These are phyloP conservation scores for Stictocephala bisonia DNA, from an alignment of 2,888 invertebrate genomes.

Conservation along the genomic window DNA sequence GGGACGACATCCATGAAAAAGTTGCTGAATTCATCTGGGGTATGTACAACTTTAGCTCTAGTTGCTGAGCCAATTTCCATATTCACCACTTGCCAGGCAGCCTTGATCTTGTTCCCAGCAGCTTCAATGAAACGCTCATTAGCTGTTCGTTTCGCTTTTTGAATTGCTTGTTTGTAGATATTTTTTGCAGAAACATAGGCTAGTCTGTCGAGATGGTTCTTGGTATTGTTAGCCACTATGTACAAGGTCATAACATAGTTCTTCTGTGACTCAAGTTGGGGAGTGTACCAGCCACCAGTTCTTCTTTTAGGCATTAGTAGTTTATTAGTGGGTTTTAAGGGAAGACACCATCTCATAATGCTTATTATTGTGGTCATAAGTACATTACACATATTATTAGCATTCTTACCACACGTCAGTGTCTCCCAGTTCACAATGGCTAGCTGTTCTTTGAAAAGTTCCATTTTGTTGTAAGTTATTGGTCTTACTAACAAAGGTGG, in stretches of 20 bases:
- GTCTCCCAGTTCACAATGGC: neutral
- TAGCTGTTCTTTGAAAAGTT: neutral
- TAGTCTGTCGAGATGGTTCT: neutral
- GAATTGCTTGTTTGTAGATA: slow-evolving; percentile 1
- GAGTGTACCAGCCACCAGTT: neutral
- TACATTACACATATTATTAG: neutral
- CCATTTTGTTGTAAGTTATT: neutral
- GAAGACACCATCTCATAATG: slow-evolving; percentile 1
- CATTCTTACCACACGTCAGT: neutral
- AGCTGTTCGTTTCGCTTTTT: neutral
- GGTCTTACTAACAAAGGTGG: neutral
- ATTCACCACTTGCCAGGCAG: slow-evolving; percentile 18
- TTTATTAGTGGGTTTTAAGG: neutral
- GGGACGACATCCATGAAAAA: neutral
- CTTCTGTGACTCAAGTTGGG: neutral
- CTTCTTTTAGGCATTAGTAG: neutral
- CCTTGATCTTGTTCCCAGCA: neutral
- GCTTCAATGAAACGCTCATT: neutral
- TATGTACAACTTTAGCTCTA: neutral
- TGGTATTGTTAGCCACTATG: neutral
- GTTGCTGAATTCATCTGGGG: neutral
- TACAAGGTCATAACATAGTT: slow-evolving; percentile 1
- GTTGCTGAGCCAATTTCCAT: neutral
- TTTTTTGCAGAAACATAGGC: neutral
- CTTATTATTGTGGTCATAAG: neutral